Percentiles rank a stretch among this genome's conserved stretches.
Conservation (phyloP, 2,797 vertebrate species). For the Varecia variegata region DNA sequence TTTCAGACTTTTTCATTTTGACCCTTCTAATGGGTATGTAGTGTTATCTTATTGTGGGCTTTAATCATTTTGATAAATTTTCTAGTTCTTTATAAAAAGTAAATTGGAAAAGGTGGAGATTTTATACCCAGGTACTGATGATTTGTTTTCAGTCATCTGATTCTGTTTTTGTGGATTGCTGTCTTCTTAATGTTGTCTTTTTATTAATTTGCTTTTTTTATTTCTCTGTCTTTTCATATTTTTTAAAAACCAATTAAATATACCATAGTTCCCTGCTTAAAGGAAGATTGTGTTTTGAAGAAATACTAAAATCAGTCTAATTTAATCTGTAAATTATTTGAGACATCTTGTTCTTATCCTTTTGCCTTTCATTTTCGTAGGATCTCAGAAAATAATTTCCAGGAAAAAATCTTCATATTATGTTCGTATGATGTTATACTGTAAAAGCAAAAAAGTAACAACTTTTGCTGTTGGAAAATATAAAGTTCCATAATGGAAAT, state of each 20-base stretch:
- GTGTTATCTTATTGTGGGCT: neutral
- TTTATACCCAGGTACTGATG: neutral
- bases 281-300: neutral
- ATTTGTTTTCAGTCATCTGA: neutral
- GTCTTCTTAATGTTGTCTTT: neutral
- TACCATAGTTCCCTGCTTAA: neutral
- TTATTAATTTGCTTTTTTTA: slow-evolving; percentile 40
- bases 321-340: neutral
- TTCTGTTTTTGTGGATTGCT: neutral
- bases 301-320: neutral
- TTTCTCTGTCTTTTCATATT: neutral
- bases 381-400: neutral
- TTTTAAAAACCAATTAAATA: neutral
- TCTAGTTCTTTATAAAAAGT: neutral
- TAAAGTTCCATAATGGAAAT: neutral
- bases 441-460: neutral
- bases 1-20: neutral
- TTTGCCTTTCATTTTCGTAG: neutral
- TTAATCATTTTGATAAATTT: neutral
- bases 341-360: neutral
- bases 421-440: neutral
- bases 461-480: neutral
- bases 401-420: neutral
- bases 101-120: neutral
- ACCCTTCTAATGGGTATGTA: neutral